Base-by-base conservation (phyloP, 2,797 vertebrate species). In the Mareca strepera region DNA sequence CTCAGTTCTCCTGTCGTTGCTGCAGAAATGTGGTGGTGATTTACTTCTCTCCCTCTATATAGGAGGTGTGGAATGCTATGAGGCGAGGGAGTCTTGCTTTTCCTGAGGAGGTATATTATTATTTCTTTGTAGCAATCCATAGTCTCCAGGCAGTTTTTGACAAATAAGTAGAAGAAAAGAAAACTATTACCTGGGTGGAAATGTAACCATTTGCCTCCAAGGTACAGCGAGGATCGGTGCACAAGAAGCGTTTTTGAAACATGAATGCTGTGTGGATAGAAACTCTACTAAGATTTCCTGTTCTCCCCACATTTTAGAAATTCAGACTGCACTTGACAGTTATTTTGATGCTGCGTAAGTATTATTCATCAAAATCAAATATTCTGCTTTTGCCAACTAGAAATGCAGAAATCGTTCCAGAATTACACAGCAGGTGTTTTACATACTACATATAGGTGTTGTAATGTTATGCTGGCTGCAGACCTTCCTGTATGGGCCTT, bases 401-500 rank as follows among this genome's bases (percentile, higher is more conserved):
- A 46, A 48, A 41, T 46, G 62, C 77, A 95, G 43, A 69, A 56
- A 8, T 5, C 11, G 23, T 44, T 86, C 53, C 91, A 76, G 87
- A 28, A 83, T 55, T 2, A 44, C 72, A 78, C 62, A 86, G 72
- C 89, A 94, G 89, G 85, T 86, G 67, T 9, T 76, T 83, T 41
- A 67, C 55, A 37, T 66, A 43, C 43, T 83, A n/a, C n/a, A n/a
- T n/a, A n/a, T n/a, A 43, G 7, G 46, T 48, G 91, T n/a, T 84
- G 60, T 63, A 25, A 46, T n/a, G 17, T 7, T 33, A 9, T 41
- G 48, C 41, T 93, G 88, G 72, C 86, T 93, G 83, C 88, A 80
- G 81, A 67, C 70, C 74, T 90, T 93, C 63, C 83, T 93, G 78
- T 88, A 86, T 46, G 88, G 90, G 72, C 52, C 94, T 70, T 94